Conservation (phyloP, 1,140 invertebrate genomes). For the Pararge aegeria region DNA sequence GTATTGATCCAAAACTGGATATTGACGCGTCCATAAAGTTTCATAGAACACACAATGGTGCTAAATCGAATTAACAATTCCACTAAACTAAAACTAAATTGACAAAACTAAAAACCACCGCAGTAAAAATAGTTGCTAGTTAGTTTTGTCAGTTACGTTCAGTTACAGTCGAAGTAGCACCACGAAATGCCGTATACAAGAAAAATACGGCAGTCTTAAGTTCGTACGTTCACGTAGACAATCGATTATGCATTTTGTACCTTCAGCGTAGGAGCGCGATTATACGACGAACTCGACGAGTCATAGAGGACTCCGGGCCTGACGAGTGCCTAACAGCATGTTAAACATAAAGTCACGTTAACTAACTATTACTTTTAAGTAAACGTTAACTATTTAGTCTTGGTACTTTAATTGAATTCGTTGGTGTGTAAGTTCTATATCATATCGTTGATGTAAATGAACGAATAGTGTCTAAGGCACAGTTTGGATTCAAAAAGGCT, state of each 20-base stretch:
- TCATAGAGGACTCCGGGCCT: background rate
- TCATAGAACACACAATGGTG: background rate
- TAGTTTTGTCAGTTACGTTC: background rate
- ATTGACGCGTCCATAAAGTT: background rate
- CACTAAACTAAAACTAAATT: too few relatives aligned
- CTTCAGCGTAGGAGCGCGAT: conserved; percentile 53
- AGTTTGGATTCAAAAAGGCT: background rate
- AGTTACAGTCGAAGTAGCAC: background rate
- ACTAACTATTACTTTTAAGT: background rate
- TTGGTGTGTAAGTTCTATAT: background rate
- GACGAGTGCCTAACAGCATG: background rate
- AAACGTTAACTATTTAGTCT: background rate
- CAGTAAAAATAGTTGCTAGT: too few relatives aligned
- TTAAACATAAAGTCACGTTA: background rate
- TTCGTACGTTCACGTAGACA: background rate
- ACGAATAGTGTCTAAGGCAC: background rate
- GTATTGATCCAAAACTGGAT: background rate
- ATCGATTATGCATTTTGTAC: conserved; percentile 27
- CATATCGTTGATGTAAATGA: background rate
- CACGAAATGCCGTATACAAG: background rate
- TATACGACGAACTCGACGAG: conserved; percentile 36
- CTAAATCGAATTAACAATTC: too few relatives aligned
- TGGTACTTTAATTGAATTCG: background rate
- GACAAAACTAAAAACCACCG: too few relatives aligned
- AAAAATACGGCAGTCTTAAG: background rate